These are phyloP conservation scores for Stomatorhinus ivindoensis DNA, from an alignment of 2,113 vertebrate genomes.

Conservation along the genomic window DNA sequence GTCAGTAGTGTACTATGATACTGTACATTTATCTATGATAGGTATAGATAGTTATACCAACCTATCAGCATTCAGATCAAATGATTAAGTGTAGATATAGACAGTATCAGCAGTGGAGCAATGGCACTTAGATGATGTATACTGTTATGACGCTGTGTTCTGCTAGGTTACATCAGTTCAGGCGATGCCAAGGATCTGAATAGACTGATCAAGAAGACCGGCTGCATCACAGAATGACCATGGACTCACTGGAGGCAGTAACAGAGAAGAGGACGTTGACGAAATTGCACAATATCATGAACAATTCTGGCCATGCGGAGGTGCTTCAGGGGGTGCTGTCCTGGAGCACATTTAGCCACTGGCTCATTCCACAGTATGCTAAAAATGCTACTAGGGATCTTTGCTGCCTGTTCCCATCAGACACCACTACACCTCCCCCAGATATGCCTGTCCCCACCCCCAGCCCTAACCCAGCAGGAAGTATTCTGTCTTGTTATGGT, in stretches of 20 bases:
- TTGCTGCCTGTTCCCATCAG: neutral
- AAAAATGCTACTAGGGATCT: neutral
- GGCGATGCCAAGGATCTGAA: neutral
- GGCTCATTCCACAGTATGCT: neutral
- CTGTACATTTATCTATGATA: neutral
- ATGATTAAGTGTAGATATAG: neutral
- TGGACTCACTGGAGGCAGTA: neutral
- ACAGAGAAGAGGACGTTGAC: neutral
- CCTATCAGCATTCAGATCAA: neutral
- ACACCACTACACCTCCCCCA: neutral
- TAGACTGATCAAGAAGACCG: neutral
- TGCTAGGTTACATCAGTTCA: neutral
- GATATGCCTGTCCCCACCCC: neutral
- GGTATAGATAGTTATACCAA: neutral
- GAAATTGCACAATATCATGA: neutral
- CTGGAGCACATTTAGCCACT: neutral
- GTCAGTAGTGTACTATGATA: neutral
- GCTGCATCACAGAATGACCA: neutral
- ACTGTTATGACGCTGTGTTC: neutral
- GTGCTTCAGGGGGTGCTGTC: neutral
- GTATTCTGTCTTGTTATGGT: neutral
- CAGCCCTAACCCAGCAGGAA: neutral
- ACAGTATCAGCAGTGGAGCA: neutral
- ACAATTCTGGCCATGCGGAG: neutral
- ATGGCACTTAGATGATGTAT: neutral